These are phyloP conservation scores for Sitophilus oryzae DNA, from an alignment of 1,140 invertebrate species.

Conservation along the genomic window DNA sequence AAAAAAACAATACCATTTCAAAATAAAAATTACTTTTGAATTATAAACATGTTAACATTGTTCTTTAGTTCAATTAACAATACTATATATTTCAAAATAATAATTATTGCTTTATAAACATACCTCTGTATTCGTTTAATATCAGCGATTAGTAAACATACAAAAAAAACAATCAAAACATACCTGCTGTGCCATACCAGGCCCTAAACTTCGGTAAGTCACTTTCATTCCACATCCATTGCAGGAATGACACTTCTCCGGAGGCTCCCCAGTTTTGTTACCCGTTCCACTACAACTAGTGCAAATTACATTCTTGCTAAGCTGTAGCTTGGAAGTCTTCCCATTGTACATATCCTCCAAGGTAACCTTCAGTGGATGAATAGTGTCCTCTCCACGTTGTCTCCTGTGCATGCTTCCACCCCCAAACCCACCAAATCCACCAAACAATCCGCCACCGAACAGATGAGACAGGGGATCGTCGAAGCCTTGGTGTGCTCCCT, in stretches of 20 bases:
- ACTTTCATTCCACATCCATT: constrained; percentile 72
- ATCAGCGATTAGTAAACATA: too few species aligned
- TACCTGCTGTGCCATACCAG: constrained; percentile 79
- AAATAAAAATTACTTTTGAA: too few species aligned
- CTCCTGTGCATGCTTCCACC: constrained; percentile 47
- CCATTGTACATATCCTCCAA: constrained; percentile 92
- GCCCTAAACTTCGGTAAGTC: constrained; percentile 62
- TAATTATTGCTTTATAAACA: too few species aligned
- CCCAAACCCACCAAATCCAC: constrained; percentile 39
- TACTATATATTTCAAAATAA: too few species aligned
- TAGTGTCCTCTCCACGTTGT: constrained; percentile 60
- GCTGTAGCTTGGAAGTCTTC: constrained; percentile 72
- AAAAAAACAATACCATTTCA: too few species aligned
- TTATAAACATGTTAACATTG: too few species aligned
- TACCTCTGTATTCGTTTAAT: too few species aligned
- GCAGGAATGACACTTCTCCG: constrained; percentile 67
- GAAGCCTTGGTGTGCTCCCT: constrained; percentile 57
- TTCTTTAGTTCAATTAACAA: too few species aligned
- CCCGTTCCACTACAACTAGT: constrained; percentile 76
- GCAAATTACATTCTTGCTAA: constrained; percentile 85
- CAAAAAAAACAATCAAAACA: too few species aligned
- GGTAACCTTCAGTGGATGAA: constrained; percentile 69
- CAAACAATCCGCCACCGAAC: constrained; percentile 57
- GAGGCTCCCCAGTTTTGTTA: constrained; percentile 66
- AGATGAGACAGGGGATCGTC: constrained; percentile 59